These are phyloP conservation scores for Lacanobia wlatinum DNA, from an alignment of 2,888 invertebrate species.

Conservation along the genomic window DNA sequence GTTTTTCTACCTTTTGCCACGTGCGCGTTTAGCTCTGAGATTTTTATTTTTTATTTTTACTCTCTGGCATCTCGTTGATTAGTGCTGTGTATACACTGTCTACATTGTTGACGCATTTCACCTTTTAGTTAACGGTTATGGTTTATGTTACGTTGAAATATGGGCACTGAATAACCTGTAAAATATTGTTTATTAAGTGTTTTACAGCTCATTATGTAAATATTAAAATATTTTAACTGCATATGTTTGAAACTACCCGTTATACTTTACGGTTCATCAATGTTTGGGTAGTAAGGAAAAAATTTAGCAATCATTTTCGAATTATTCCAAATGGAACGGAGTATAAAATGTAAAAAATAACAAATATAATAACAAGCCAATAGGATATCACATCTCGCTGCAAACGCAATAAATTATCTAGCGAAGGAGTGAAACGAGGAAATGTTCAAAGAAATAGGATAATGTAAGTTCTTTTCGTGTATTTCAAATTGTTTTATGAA, in stretches of 20 bases:
- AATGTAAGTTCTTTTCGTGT: constrained; percentile 75
- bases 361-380: constrained; percentile 62
- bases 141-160: constrained; percentile 30
- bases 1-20: constrained; percentile 73
- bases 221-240: constrained; percentile 27
- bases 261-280: background rate
- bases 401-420: constrained; percentile 76
- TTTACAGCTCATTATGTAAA: constrained; percentile 1
- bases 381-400: constrained; percentile 72
- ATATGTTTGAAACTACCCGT: background rate
- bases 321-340: constrained; percentile 21
- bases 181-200: constrained; percentile 20
- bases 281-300: background rate
- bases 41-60: constrained; percentile 36
- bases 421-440: constrained; percentile 70
- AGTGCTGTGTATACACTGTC: constrained; percentile 24
- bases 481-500: constrained; percentile 75
- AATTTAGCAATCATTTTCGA: background rate
- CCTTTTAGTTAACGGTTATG: background rate
- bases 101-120: constrained; percentile 41
- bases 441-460: constrained; percentile 77
- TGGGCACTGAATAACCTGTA: constrained; percentile 15
- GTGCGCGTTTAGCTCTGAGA: constrained; percentile 48
- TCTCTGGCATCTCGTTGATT: constrained; percentile 46
- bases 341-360: constrained; percentile 45